Conservation (phyloP, 2,888 invertebrate species). For the Metopia argyrocephala region DNA sequence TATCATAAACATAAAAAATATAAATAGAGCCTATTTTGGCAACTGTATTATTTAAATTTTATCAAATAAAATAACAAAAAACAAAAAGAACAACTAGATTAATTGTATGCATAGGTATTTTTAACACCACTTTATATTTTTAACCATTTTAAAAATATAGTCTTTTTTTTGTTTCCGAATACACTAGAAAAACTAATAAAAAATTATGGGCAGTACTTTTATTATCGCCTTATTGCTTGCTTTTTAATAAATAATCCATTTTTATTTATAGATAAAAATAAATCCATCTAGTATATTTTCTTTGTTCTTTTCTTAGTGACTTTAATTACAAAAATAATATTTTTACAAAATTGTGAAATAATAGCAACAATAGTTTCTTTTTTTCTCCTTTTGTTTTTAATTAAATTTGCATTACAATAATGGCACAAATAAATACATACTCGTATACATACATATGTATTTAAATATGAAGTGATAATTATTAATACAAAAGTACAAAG, state of each 20-base stretch:
- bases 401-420: conserved; percentile 21
- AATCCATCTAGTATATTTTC: conserved; percentile 28
- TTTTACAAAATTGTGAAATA: conserved; percentile 1
- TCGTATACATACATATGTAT: conserved; percentile 11
- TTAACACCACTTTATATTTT: no score
- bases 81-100: no score
- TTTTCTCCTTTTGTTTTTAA: conserved; percentile 41
- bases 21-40: no score
- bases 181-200: no score
- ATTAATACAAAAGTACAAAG: conserved; percentile 51
- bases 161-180: no score
- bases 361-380: conserved; percentile 28
- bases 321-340: not conserved
- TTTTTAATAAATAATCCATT: conserved; percentile 41
- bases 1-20: no score
- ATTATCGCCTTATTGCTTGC: conserved; percentile 34
- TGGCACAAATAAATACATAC: not conserved
- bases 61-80: no score
- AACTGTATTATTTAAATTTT: no score
- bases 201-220: no score
- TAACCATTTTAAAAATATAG: no score
- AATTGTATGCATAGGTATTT: no score
- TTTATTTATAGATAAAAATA: not conserved
- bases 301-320: not conserved
- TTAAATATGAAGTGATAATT: conserved; percentile 49